Base-by-base conservation (phyloP, 2,113 vertebrate genomes). In the Thunnus thynnus region DNA sequence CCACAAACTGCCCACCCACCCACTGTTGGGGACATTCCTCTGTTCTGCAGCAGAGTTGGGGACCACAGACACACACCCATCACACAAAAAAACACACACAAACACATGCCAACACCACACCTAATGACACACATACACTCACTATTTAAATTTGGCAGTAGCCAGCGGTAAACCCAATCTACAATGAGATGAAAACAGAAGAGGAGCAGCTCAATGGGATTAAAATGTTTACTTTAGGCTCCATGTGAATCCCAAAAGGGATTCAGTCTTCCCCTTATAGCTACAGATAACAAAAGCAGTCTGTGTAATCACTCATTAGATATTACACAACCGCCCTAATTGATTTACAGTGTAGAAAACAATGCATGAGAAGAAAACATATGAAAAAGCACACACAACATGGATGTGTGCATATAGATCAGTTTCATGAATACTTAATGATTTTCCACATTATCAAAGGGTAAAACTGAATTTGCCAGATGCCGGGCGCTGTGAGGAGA, bases 341-440 rank as follows among this genome's bases (percentile, higher is more conserved):
- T 83, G 83, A 91, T 90, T 90, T 84, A 86, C n/a, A 32, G 57
- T 3, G 2, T 32, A 32, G 41, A 83, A 80, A 85, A 90, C 74
- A 81, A 79, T 61, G 67, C 72, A 57, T 27, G 30, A 70, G 74
- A 68, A 71, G 32, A 56, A 74, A 78, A 90, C 57, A 78, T 66
- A 57, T 48, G 11, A 85, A 86, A 81, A 65, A 63, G 36, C 77
- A 73, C 72, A 82, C 50, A 27, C 56, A 84, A 89, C 90, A 85
- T 67, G 41, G 65, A 61, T 78, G 68, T 76, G 80, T 61, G 78
- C 87, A 89, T 90, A 77, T 82, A 83, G 70, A 86, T 86, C 76
- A 46, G 83, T 58, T 87, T 78, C 88, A 94, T 93, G 88, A 94
- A 94, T 94, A 91, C 86, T 92, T 93, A 83, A 93, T 90, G 89